Percentiles rank a stretch among this genome's conserved stretches.
Conservation (phyloP, 2,888 invertebrate species). For the Micoletzkya japonica region DNA sequence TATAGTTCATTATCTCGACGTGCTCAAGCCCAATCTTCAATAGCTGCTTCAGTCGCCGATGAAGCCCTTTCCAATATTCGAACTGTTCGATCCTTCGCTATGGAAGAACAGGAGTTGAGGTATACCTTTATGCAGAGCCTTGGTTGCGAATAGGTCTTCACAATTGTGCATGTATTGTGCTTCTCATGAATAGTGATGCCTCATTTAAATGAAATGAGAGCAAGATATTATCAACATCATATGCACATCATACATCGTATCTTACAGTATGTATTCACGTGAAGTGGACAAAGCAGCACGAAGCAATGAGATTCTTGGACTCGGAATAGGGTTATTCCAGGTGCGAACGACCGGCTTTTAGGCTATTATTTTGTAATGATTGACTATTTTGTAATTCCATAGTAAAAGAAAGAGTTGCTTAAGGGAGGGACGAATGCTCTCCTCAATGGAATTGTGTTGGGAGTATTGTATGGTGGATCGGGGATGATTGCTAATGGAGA, state of each 20-base stretch:
- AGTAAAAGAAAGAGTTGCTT: background rate
- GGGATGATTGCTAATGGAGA: conserved; percentile 81
- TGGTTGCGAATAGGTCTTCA: no score
- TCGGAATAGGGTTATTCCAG: conserved; percentile 87
- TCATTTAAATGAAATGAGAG: background rate
- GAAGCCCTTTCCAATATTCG: conserved; percentile 90
- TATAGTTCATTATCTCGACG: conserved; percentile 22
- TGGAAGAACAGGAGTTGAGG: conserved; percentile 83
- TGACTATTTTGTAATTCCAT: no score
- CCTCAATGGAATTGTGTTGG: conserved; percentile 78
- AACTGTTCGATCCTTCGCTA: conserved; percentile 90
- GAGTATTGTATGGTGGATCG: conserved; percentile 87
- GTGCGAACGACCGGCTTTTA: conserved; percentile 37
- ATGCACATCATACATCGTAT: background rate
- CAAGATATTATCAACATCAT: background rate
- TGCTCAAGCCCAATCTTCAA: conserved; percentile 69
- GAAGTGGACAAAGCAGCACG: conserved; percentile 78
- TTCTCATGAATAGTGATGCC: background rate
- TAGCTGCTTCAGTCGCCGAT: conserved; percentile 84
- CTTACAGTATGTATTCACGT: conserved; percentile 67
- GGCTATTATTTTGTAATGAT: background rate
- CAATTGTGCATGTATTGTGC: background rate
- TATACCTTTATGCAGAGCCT: background rate
- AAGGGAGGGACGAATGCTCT: conserved; percentile 67
- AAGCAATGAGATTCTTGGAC: conserved; percentile 79